Evolutionary conservation across 1,140 invertebrate species (phyloP), one percentile per base, ranked within the genome.

Genomic region (Nautilus pompilius): DNA sequence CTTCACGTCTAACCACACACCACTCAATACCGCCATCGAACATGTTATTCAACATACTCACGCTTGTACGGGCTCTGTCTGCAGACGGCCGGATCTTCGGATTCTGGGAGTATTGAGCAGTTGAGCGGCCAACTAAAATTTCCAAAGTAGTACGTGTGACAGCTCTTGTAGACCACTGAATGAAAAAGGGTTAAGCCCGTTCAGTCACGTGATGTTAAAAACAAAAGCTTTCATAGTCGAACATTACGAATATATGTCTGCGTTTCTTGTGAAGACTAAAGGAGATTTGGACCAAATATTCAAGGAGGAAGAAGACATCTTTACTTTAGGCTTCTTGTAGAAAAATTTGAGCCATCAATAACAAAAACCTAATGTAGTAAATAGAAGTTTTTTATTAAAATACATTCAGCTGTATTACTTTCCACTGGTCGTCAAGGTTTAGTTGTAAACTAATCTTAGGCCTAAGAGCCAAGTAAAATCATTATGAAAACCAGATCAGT

Each of bases 91-190:
- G 72, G 60, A 45, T 75, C 70, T 2, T 46, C 45, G 8, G 74
- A 74, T 15, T 74, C 72, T 5, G 74, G 74, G 17, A 78, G 46
- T 24, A 20, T 63, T 34, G 59, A 59, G 62, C 76, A 78, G 54
- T 71, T 51, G 3, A 76, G 24, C 8, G 67, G 63, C 29, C 62
- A 67, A 33, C 66, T 57, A 4, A 54, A 28, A 57, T 70, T 67
- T 4, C 45, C 56, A 20, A 53, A 13, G 28, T 57, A 32, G 30
- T 53, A 54, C 17, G 17, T n/a, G 20, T 60, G 54, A 62, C 72
- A 73, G 20, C 51, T 55, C 15, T 46, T 48, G 48, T 57, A 34
- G 26, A 71, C 69, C 26, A 65, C 72, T 73, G 61, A 5, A 60
- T 29, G 32, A 29, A 32, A 15, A 55, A 6, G 32, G 5, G 53